A percentile compares a stretch with the other conserved stretches of the same genome.
phyloP scores from a whole-genome alignment of 2,797 vertebrate genomes.

The Pipistrellus pipistrellus region DNA sequence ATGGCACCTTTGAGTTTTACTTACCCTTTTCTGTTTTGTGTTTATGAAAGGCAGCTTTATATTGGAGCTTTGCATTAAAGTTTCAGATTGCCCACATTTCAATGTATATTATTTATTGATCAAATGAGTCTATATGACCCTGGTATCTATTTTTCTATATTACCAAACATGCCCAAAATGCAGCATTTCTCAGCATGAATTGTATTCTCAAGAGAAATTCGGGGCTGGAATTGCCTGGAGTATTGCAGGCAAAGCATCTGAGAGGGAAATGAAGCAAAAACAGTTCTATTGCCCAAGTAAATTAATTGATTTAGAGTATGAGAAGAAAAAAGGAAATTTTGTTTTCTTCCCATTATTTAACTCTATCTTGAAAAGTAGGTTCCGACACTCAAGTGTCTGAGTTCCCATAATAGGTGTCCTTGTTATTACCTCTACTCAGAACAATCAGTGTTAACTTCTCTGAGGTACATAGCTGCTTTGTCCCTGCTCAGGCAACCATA shows the following conservation, averaged over 20 bases:
- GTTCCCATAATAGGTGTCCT: not conserved
- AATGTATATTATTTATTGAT: constrained; percentile 44
- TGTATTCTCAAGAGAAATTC: constrained; percentile 62
- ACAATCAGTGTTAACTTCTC: not conserved
- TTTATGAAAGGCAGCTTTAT: not conserved
- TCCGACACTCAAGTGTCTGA: not conserved
- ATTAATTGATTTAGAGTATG: constrained; percentile 69
- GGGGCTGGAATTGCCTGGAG: constrained; percentile 44
- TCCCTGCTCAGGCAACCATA: not conserved
- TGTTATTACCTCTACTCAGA: not conserved
- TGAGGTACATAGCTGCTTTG: constrained; percentile 30
- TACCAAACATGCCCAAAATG: not conserved
- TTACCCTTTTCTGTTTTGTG: not conserved
- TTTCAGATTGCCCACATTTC: not conserved
- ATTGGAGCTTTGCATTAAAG: not conserved
- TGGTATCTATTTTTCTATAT: constrained; percentile 42
- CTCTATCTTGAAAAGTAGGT: not conserved
- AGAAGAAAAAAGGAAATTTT: not conserved
- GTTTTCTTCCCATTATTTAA: constrained; percentile 40
- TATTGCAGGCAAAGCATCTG: constrained; percentile 29
- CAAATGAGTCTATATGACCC: not conserved
- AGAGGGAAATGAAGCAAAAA: constrained; percentile 72
- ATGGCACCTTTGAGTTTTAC: not conserved
- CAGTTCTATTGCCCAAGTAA: constrained; percentile 55
- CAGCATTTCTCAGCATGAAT: constrained; percentile 19